Evolutionary conservation across 1,140 invertebrate genomes (phyloP).

Genomic region (Brachionus sp.): DNA sequence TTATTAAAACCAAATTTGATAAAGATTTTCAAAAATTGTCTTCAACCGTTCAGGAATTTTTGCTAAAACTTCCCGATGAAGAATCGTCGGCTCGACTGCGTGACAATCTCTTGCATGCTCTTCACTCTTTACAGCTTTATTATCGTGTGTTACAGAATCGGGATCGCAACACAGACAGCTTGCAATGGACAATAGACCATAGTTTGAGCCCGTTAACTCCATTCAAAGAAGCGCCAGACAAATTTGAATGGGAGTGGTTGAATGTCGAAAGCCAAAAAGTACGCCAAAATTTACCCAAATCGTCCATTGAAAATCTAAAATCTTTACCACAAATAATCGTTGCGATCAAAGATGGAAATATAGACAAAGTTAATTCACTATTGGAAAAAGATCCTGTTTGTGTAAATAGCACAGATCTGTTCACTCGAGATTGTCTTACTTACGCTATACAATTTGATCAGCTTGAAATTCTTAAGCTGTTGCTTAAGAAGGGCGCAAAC

Average conservation of each 20-base stretch:
- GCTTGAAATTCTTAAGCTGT: slow-evolving; percentile 47
- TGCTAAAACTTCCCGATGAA: slow-evolving; percentile 58
- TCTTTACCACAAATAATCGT: slow-evolving; percentile 53
- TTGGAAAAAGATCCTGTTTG: slow-evolving; percentile 50
- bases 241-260: slow-evolving; percentile 59
- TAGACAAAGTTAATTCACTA: slow-evolving; percentile 49
- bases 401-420: slow-evolving; percentile 52
- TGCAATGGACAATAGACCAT: slow-evolving; percentile 46
- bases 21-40: slow-evolving; percentile 60
- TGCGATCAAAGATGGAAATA: slow-evolving; percentile 53
- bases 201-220: slow-evolving; percentile 59
- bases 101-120: slow-evolving; percentile 56
- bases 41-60: slow-evolving; percentile 59
- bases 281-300: slow-evolving; percentile 50
- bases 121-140: slow-evolving; percentile 59
- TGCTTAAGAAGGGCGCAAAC: slow-evolving; percentile 53
- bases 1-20: slow-evolving; percentile 44
- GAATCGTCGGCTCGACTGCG: slow-evolving; percentile 57
- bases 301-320: slow-evolving; percentile 52
- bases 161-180: slow-evolving; percentile 32
- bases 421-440: slow-evolving; percentile 54
- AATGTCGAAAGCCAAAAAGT: slow-evolving; percentile 54
- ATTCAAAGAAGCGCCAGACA: slow-evolving; percentile 56
- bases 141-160: slow-evolving; percentile 54
- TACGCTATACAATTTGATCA: slow-evolving; percentile 58